Conservation (phyloP, 2,797 vertebrate genomes). For the Acrossocheilus wenchowensis region DNA sequence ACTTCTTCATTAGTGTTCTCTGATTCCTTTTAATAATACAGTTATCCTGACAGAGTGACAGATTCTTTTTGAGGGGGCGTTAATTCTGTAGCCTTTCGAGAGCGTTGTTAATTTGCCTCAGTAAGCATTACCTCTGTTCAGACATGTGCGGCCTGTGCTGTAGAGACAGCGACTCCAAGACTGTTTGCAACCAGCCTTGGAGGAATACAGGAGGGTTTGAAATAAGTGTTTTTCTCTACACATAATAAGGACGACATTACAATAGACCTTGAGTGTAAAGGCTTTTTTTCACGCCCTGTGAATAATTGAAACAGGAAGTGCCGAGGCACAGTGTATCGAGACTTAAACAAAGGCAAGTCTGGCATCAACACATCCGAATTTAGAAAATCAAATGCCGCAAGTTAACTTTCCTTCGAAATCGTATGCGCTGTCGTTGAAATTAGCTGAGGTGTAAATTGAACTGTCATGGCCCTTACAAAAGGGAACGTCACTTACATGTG, state of each 20-base stretch:
- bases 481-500: not conserved
- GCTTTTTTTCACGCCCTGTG: constrained; percentile 18
- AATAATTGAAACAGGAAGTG: constrained; percentile 28
- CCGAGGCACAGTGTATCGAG: not conserved
- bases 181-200: constrained; percentile 17
- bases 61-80: constrained; percentile 30
- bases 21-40: constrained; percentile 36
- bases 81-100: constrained; percentile 26
- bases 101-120: constrained; percentile 44
- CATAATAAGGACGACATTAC: constrained; percentile 13
- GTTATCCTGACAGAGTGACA: constrained; percentile 35
- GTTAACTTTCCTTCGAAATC: not conserved
- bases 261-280: constrained; percentile 23
- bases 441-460: constrained; percentile 14
- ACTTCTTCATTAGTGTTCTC: constrained; percentile 26
- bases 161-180: constrained; percentile 20
- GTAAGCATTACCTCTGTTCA: constrained; percentile 37
- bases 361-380: not conserved
- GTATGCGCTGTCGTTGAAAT: not conserved
- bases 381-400: not conserved
- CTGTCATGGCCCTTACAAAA: not conserved
- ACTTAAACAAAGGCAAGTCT: constrained; percentile 1
- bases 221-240: not conserved
- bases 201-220: constrained; percentile 4
- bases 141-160: constrained; percentile 9